Evolutionary conservation across 2,113 vertebrate species (phyloP).

Genomic region (Conger conger): DNA sequence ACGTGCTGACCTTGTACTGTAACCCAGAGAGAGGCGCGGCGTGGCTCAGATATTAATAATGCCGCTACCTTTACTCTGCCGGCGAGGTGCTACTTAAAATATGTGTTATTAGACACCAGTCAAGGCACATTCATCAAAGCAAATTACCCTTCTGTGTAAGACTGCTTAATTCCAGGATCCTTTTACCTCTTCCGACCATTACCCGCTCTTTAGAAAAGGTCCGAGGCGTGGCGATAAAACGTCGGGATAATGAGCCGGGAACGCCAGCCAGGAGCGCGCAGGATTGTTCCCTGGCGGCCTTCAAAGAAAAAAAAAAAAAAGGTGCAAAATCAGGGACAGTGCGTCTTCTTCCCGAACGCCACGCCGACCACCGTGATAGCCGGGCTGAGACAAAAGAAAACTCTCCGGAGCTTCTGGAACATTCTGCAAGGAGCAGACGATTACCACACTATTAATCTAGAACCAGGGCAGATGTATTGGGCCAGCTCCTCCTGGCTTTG

Average conservation of each 20-base stretch:
- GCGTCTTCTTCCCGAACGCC: slow-evolving; percentile 53
- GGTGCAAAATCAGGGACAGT: slow-evolving; percentile 47
- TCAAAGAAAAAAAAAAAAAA: slow-evolving; percentile 39
- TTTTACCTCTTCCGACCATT: slow-evolving; percentile 92
- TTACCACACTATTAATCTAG: too few species aligned
- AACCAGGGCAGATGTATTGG: not conserved
- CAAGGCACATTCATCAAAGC: slow-evolving; percentile 94
- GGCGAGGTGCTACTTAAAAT: slow-evolving; percentile 89
- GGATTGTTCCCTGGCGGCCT: slow-evolving; percentile 77
- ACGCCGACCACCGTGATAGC: not conserved
- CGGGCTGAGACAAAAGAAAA: not conserved
- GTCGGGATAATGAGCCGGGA: slow-evolving; percentile 85
- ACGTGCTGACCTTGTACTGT: slow-evolving; percentile 94
- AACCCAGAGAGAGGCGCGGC: slow-evolving; percentile 93
- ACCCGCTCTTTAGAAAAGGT: slow-evolving; percentile 94
- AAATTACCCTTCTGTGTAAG: slow-evolving; percentile 99
- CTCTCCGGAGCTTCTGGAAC: not conserved
- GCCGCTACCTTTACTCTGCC: slow-evolving; percentile 86
- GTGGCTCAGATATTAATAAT: slow-evolving; percentile 98
- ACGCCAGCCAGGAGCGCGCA: slow-evolving; percentile 74
- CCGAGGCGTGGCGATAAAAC: slow-evolving; percentile 87
- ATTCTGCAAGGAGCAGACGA: not conserved
- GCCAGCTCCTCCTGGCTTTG: not conserved
- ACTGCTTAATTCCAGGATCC: slow-evolving; percentile 94
- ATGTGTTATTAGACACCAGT: slow-evolving; percentile 97